Base-by-base conservation (phyloP, 2,888 invertebrate genomes). In the Agrotis puta region DNA sequence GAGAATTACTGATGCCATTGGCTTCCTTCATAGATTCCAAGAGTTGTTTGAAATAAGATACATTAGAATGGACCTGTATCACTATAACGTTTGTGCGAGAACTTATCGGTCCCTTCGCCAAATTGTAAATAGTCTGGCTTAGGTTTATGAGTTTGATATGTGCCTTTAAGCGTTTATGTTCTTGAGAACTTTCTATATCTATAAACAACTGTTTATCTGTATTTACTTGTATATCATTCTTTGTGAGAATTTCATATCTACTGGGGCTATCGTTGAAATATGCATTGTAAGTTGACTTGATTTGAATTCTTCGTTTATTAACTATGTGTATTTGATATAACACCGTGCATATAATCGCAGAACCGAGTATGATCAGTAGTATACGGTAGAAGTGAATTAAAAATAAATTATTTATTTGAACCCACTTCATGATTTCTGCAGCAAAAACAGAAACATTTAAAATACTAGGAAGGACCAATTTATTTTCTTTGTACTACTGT, bases 21-120 rank as follows among this genome's bases (percentile, higher is more conserved):
- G 87, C 85, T 1, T 72, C 69, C 43, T 83, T 77, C 18, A 92
- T 63, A 2, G 88, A 88, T 33, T 81, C 62, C 4, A 91, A 57
- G 11, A 91, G 83, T 33, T 85, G 70, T 48, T 77, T 79, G 2
- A 92, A 74, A 48, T 88, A 87, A 6, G 64, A 53, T 6, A 74
- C 65, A 69, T 88, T 84, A 22, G 86, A 74, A 61, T 89, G 88
- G 0, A 91, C 90, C 70, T 89, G 87, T 50, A 91, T 85, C 0
- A 91, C 90, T 43, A 91, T 81, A 0, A 90, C 67, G 6, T 83
- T 72, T 0, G 79, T 68, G 2, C 71, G 63, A n/a, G 65, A 56
- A 7, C 50, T 63, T 6, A 82, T 48, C 0, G 62, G 50, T 0
- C 68, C 77, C 16, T 75, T 9, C 22, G 78, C 24, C 18, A 62